Evolutionary conservation across 2,888 invertebrate genomes (phyloP).

Genomic region (Ochlodes sylvanus): DNA sequence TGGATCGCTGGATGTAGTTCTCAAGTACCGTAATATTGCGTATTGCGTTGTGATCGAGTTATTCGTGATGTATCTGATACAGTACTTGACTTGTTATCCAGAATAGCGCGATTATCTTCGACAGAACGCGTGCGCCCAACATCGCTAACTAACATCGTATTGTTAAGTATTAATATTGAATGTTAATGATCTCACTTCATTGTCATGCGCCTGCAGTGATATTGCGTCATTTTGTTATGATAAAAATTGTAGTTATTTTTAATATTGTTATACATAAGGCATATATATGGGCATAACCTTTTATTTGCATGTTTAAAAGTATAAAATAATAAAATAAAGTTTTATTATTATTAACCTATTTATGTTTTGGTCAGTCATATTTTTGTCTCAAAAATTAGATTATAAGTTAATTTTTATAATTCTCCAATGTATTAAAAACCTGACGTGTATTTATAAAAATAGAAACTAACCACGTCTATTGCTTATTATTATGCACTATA

Average conservation of each 20-base stretch:
- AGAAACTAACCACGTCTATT: too few relatives aligned
- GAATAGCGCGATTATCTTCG: conserved; percentile 7
- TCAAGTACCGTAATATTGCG: conserved; percentile 35
- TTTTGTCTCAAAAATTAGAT: conserved; percentile 38
- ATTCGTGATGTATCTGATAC: conserved; percentile 3
- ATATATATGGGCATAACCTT: neutral
- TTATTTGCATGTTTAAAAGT: conserved; percentile 1
- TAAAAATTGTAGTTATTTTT: neutral
- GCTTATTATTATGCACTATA: too few relatives aligned
- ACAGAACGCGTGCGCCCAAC: conserved; percentile 42
- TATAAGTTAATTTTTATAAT: conserved; percentile 36
- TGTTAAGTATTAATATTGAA: conserved; percentile 82
- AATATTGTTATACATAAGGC: neutral
- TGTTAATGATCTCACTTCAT: conserved; percentile 82
- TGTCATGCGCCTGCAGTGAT: conserved; percentile 67
- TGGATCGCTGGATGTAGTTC: conserved; percentile 43
- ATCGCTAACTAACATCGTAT: conserved; percentile 71
- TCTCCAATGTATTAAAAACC: conserved; percentile 21
- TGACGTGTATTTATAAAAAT: too few relatives aligned
- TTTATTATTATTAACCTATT: neutral
- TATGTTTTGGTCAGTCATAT: conserved; percentile 28
- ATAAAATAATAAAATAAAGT: neutral
- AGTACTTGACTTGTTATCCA: neutral
- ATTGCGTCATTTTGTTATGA: conserved; percentile 43
- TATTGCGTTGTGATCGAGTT: conserved; percentile 40